These are phyloP conservation scores for Cyanocitta stelleri DNA, from an alignment of 2,113 vertebrate genomes.

Conservation along the genomic window DNA sequence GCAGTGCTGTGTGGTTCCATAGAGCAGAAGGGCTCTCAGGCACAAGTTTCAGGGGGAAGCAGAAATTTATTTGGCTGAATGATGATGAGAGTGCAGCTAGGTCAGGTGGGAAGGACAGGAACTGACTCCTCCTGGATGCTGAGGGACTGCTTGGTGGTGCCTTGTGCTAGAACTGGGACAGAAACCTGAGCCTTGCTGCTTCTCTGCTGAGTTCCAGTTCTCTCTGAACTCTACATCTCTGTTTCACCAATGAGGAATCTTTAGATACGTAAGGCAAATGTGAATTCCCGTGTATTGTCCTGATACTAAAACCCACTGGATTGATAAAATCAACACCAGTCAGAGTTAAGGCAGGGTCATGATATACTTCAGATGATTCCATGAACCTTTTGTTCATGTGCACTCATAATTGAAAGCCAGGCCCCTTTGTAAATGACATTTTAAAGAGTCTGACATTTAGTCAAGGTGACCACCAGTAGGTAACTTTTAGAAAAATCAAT, in stretches of 20 bases:
- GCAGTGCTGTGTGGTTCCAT: neutral
- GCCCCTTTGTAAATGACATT: neutral
- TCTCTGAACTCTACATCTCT: neutral
- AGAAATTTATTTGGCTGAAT: neutral
- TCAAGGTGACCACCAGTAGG: constrained; percentile 21
- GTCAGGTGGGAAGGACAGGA: neutral
- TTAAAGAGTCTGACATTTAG: constrained; percentile 38
- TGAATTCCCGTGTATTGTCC: fast-evolving
- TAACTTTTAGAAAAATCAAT: constrained; percentile 32
- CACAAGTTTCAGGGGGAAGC: neutral
- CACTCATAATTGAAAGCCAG: neutral
- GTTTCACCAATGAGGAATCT: neutral
- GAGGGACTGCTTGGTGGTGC: neutral
- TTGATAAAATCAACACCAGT: neutral
- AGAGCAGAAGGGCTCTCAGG: neutral
- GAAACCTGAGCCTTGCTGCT: neutral
- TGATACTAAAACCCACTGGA: neutral
- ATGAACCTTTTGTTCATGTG: neutral
- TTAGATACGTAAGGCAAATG: fast-evolving
- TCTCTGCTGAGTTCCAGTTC: neutral
- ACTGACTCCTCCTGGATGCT: neutral
- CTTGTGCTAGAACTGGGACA: neutral
- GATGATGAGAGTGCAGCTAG: neutral
- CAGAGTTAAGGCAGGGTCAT: neutral
- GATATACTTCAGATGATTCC: neutral